phyloP scores from a whole-genome alignment of 2,888 invertebrate genomes.

The Adelognathus sp. region DNA sequence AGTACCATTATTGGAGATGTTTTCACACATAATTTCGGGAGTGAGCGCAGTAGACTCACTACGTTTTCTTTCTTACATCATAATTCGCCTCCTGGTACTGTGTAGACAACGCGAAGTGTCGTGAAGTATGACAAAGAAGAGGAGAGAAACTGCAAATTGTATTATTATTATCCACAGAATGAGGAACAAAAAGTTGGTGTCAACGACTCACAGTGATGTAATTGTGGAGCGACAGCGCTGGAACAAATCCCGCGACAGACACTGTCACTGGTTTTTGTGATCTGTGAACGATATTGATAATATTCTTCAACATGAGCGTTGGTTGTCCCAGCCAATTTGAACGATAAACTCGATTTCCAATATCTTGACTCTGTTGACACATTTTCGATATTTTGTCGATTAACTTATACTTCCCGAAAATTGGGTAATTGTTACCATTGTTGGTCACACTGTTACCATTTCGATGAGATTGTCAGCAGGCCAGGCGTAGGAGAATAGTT shows the following conservation, averaged over 20 bases:
- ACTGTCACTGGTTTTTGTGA: conserved; percentile 33
- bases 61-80: too few species aligned
- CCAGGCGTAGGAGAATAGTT: conserved; percentile 70
- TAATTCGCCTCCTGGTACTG: too few species aligned
- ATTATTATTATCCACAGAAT: not conserved
- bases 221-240: conserved; percentile 48
- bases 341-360: conserved; percentile 55
- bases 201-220: conserved; percentile 42
- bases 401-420: too few species aligned
- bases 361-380: conserved; percentile 52
- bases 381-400: too few species aligned
- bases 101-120: too few species aligned
- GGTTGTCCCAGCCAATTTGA: conserved; percentile 62
- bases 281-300: conserved; percentile 47
- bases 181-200: not conserved
- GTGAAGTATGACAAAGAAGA: too few species aligned
- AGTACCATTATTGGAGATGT: too few species aligned
- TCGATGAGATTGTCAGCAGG: conserved; percentile 69
- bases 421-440: not conserved
- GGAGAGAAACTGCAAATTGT: not conserved
- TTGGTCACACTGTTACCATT: conserved; percentile 56
- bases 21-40: too few species aligned
- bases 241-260: conserved; percentile 30
- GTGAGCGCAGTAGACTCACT: too few species aligned
- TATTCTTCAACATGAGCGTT: conserved; percentile 34